phyloP scores from a whole-genome alignment of 2,888 invertebrate genomes.

The Zygaena filipendulae region DNA sequence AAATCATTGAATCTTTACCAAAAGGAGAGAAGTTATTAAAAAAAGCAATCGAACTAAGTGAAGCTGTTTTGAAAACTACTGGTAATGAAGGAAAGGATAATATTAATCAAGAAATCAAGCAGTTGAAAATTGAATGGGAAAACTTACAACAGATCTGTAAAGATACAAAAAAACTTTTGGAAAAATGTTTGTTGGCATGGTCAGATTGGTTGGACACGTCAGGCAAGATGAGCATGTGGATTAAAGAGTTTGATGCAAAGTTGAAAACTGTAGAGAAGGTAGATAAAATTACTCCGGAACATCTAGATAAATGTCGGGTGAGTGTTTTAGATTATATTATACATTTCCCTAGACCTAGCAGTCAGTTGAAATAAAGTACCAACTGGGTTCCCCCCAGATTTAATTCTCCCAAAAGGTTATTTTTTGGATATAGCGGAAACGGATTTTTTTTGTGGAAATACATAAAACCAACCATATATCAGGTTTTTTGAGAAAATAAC shows the following conservation, averaged over 20 bases:
- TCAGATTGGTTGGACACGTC: conserved; percentile 80
- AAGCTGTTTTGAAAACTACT: conserved; percentile 79
- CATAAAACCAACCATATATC: too few relatives aligned
- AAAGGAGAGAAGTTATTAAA: conserved; percentile 79
- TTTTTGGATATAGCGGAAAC: too few relatives aligned
- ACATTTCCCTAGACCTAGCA: too few relatives aligned
- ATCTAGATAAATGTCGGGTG: conserved; percentile 79
- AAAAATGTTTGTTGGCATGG: conserved; percentile 84
- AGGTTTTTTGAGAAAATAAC: too few relatives aligned
- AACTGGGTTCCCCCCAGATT: too few relatives aligned
- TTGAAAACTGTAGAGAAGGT: conserved; percentile 74
- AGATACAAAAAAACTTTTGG: conserved; percentile 79
- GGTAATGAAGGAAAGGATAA: conserved; percentile 86
- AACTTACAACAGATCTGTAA: conserved; percentile 79
- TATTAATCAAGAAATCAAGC: conserved; percentile 84
- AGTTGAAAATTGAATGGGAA: conserved; percentile 85
- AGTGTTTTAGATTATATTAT: conserved; percentile 31
- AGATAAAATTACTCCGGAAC: conserved; percentile 81
- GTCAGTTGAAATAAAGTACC: too few relatives aligned
- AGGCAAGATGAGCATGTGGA: conserved; percentile 79
- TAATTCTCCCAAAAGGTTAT: too few relatives aligned
- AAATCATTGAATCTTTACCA: conserved; percentile 74
- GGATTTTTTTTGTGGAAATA: too few relatives aligned
- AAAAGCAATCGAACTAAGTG: conserved; percentile 78
- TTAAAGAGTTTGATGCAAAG: conserved; percentile 75